Evolutionary conservation across 2,888 invertebrate genomes (phyloP).

Genomic region (Cynaeus angustus): DNA sequence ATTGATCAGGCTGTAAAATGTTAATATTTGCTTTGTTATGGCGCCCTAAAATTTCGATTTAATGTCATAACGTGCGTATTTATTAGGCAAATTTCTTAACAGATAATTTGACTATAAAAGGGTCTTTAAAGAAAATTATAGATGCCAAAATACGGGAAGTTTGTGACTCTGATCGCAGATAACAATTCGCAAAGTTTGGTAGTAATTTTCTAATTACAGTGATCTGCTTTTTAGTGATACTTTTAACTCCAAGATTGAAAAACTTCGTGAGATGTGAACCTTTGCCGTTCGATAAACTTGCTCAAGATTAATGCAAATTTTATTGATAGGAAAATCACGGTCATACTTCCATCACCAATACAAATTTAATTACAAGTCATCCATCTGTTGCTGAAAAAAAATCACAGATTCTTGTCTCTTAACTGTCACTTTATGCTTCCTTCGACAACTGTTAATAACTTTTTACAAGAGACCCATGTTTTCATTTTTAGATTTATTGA

Average conservation of each 20-base stretch:
- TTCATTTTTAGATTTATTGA: conserved; percentile 15
- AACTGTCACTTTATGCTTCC: neutral
- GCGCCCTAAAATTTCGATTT: neutral
- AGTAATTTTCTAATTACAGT: conserved; percentile 34
- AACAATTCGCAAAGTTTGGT: conserved; percentile 27
- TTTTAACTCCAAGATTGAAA: conserved; percentile 26
- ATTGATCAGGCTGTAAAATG: too few species aligned
- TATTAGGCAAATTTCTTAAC: conserved; percentile 30
- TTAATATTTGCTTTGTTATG: too few species aligned
- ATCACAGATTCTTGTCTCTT: conserved; percentile 16
- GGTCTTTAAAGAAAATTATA: conserved; percentile 31
- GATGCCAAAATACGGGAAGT: conserved; percentile 38
- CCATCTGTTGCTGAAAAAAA: conserved; percentile 28
- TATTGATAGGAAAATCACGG: conserved; percentile 36
- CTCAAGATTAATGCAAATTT: conserved; percentile 43
- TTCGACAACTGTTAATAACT: neutral
- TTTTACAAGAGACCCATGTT: neutral
- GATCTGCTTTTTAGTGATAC: conserved; percentile 29
- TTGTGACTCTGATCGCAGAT: conserved; percentile 28
- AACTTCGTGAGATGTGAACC: conserved; percentile 13
- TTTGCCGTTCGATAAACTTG: conserved; percentile 19
- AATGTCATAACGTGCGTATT: neutral
- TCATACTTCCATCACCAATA: conserved; percentile 26
- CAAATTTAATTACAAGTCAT: conserved; percentile 35
- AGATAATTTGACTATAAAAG: conserved; percentile 30